Percentiles rank a stretch among this genome's conserved stretches.
phyloP scores from a whole-genome alignment of 2,888 invertebrate species.

The Philereme transversata region DNA sequence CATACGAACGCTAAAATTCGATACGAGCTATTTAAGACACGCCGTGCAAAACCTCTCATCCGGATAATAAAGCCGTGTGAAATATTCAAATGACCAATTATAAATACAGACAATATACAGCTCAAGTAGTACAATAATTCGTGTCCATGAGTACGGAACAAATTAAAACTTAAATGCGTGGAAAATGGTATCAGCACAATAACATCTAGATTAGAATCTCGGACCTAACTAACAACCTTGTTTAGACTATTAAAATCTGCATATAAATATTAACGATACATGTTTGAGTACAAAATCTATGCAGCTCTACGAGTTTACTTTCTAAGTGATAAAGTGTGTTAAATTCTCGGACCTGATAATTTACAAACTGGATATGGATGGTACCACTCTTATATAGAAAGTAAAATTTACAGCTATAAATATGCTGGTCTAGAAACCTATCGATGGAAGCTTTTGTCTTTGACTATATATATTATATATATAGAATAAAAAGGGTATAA shows the following conservation, averaged over 20 bases:
- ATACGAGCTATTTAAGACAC: slow-evolving; percentile 30
- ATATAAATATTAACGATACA: slow-evolving; percentile 27
- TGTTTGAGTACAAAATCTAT: slow-evolving; percentile 2
- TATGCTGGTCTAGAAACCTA: slow-evolving; percentile 3
- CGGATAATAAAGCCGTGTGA: slow-evolving; percentile 35
- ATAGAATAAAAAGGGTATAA: not conserved
- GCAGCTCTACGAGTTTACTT: slow-evolving; percentile 31
- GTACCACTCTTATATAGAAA: slow-evolving; percentile 33
- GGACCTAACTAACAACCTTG: slow-evolving; percentile 29
- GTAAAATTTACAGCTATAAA: slow-evolving; percentile 29
- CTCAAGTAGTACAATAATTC: slow-evolving; percentile 26
- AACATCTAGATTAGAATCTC: slow-evolving; percentile 37
- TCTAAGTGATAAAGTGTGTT: slow-evolving; percentile 45
- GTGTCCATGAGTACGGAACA: slow-evolving; percentile 48
- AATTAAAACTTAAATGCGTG: slow-evolving; percentile 40
- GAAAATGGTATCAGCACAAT: slow-evolving; percentile 43
- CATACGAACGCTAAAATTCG: slow-evolving; percentile 29
- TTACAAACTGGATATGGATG: slow-evolving; percentile 34
- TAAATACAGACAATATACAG: slow-evolving; percentile 26
- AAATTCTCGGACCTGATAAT: slow-evolving; percentile 35
- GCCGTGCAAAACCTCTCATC: slow-evolving; percentile 30
- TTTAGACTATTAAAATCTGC: slow-evolving; percentile 18
- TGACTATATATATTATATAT: not conserved
- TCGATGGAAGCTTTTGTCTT: not conserved
- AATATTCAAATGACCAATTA: slow-evolving; percentile 33